Evolutionary conservation across 2,888 invertebrate species (phyloP), one percentile per base, ranked within the genome.

Genomic region (Volucella inanis): DNA sequence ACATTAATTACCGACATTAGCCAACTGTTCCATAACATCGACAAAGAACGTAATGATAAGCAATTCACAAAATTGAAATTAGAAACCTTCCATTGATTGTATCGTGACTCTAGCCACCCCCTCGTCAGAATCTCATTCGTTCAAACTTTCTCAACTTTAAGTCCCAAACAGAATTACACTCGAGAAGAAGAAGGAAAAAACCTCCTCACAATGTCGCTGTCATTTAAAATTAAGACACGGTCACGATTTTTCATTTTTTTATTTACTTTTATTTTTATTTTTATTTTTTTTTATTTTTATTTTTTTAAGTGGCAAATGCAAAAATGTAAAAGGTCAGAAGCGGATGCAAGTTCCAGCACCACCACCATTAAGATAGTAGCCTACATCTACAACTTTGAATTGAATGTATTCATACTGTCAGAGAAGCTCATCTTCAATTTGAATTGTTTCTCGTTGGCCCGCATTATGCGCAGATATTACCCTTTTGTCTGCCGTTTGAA

Each of bases 401-500:
- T 61, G 41, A 43, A 67, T 68, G 72, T 65, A 64, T 49, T 61
- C 55, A 45, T 65, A 54, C 31, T 14, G 55, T 38, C 15, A 57
- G 55, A 75, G 22, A 39, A 38, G 61, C 59, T 78, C 57, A 50
- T 74, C 74, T 68, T 78, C 78, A 83, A 74, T 83, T 78, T 78
- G 74, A 68, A 74, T 74, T 47, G 78, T 22, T 57, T 64, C 74
- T 59, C 62, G 64, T 55, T 67, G 78, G 49, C 15, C 31, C 52
- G 70, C 47, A 41, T 67, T 47, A 61, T 45, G 41, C 54, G 55
- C 50, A 79, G 75, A 77, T 54, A 78, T 78, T 78, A 83, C 72
- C 77, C 82, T 79, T 78, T 79, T 79, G 74, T 84, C 64, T 70
- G 70, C 47, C 62, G 65, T 65, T 84, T 79, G 54, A 84, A 79